Base-by-base conservation (phyloP, 2,113 vertebrate genomes). In the Hippocampus mohnikei region DNA sequence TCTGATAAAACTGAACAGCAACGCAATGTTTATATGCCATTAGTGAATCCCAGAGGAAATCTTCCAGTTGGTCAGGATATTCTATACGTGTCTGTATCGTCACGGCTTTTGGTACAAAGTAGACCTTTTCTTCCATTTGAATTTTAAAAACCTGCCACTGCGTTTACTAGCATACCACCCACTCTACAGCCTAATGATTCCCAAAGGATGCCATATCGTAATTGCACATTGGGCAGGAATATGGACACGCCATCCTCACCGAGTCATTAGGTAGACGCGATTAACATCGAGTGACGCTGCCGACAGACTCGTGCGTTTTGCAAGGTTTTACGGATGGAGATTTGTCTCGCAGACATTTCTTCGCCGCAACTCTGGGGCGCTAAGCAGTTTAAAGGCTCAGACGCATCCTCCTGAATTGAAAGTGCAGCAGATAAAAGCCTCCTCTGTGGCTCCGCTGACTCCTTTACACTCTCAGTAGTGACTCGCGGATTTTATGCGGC, bases 391-490 rank as follows among this genome's bases (percentile, higher is more conserved):
- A 74, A 66, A 78, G 63, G 53, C 71, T 78, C 71, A 76, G 68
- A 74, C 74, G 61, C 67, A 66, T 81, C 78, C 75, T 81, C 77
- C 64, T 74, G 70, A 66, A 78, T 76, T 82, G 42, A 80, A 88
- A 82, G 78, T 67, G 65, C 42, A 74, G 13, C 0, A 79, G 66
- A 87, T 81, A 88, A 89, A 83, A 76, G 40, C 66, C 64, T 13
- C 76, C 82, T 78, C 71, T 88, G 79, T 89, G 74, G 70, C 46
- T 73, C 70, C 71, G 72, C 67, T 75, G 81, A 82, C 85, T 82
- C 79, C 71, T 85, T 67, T 55, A 21, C 37, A 18, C 21, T 23
- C 62, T 16, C 41, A 16, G 29, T 74, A 40, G 70, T 67, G 61
- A 64, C 72, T 76, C 74, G 70, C 59, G 64, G 75, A 80, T 87